Evolutionary conservation across 2,888 invertebrate species (phyloP), one percentile per base, ranked within the genome.

Genomic region (Vesta saturnalis): DNA sequence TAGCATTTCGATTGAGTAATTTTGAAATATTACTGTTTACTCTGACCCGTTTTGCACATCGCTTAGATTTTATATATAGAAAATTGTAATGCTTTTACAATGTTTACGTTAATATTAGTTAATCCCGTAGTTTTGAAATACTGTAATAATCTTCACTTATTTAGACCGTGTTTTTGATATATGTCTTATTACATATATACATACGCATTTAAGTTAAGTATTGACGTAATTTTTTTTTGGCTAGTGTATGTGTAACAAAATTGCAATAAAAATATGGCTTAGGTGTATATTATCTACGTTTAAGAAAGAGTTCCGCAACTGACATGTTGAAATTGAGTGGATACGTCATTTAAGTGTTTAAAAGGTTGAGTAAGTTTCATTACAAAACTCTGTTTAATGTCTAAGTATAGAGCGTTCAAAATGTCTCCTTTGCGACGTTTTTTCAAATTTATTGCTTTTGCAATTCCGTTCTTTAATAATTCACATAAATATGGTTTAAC

Each of bases 281-380:
- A 60, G 60, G 59, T 60, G 35, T 55, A 60, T 23, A 56, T 47
- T 58, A 62, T 43, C 23, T 58, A 60, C 59, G 57, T 67, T 54
- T 62, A 54, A 59, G 39, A 16, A 66, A 68, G 56, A 62, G 64
- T 68, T 68, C 68, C 64, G 68, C 60, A 68, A 68, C 35, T 68
- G n/a, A 60, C 43, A 58, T 70, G 62, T 66, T 56, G 69, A 63
- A 70, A 70, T 49, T 52, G 30, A 62, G 22, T 15, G 16, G 49
- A 63, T 66, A 70, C 66, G 62, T 70, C 69, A 66, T 52, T 15
- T 54, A 60, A 60, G 46, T 63, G 60, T 70, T 69, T 70, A 66
- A 63, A 35, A n/a, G n/a, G 63, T 70, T 70, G 55, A 54, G 63
- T 47, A 70, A 70, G 62, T 43, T 3, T 14, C 52, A 54, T 64